Conservation (phyloP, 2,888 invertebrate species). For the Pyrrhia umbra region DNA sequence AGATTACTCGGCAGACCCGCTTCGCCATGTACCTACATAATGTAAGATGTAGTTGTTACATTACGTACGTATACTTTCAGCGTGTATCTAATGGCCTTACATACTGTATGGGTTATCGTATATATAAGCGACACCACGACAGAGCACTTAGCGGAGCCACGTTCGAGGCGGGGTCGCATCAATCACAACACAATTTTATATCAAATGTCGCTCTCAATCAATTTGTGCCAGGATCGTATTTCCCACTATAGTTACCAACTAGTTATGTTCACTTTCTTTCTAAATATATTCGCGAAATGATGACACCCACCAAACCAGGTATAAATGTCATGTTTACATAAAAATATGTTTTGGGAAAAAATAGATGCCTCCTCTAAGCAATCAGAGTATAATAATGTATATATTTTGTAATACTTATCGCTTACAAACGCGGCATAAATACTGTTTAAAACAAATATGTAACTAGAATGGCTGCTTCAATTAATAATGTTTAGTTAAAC, state of each 20-base stretch:
- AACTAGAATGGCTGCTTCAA: background rate
- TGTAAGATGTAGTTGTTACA: slow-evolving; percentile 46
- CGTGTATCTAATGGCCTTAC: slow-evolving; percentile 69
- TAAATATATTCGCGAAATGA: slow-evolving; percentile 60
- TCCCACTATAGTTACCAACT: slow-evolving; percentile 77
- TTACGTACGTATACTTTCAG: slow-evolving; percentile 52
- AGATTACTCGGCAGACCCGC: slow-evolving; percentile 43
- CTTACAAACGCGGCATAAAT: background rate
- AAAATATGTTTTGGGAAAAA: slow-evolving; percentile 41
- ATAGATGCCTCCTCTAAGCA: slow-evolving; percentile 8
- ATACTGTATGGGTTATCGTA: slow-evolving; percentile 64
- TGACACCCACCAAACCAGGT: slow-evolving; percentile 52
- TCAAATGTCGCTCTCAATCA: slow-evolving; percentile 90
- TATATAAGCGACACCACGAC: slow-evolving; percentile 80
- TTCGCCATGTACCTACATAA: slow-evolving; percentile 35
- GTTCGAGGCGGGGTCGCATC: slow-evolving; percentile 86
- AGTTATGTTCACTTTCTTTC: slow-evolving; percentile 73
- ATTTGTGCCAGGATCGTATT: slow-evolving; percentile 88
- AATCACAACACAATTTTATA: slow-evolving; percentile 90
- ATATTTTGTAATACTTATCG: background rate
- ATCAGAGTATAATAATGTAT: slow-evolving; percentile 10
- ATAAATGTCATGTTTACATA: slow-evolving; percentile 60
- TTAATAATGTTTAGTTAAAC: background rate
- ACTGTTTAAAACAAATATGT: background rate
- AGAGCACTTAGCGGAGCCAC: slow-evolving; percentile 87